Evolutionary conservation across 2,113 vertebrate genomes (phyloP).

Genomic region (Trichechus manatus): DNA sequence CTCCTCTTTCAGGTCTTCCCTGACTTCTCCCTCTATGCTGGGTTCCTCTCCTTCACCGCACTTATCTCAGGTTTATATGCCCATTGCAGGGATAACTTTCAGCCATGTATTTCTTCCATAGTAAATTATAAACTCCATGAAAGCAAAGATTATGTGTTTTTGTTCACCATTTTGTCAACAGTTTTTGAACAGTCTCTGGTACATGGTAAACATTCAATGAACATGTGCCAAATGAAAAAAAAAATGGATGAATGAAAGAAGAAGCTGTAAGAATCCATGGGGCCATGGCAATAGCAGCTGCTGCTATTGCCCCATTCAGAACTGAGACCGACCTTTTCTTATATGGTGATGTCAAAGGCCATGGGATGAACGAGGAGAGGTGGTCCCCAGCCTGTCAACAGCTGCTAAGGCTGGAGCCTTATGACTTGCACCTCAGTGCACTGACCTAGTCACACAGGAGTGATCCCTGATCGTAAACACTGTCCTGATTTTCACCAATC

Average conservation of each 20-base stretch:
- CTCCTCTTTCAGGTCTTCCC: not conserved
- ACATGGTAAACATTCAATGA: not conserved
- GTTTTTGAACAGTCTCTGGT: not conserved
- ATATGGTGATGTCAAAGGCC: not conserved
- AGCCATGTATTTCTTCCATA: not conserved
- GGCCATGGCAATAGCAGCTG: not conserved
- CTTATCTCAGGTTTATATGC: not conserved
- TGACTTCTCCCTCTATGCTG: not conserved
- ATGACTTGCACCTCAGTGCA: not conserved
- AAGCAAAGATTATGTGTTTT: not conserved
- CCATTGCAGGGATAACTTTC: not conserved
- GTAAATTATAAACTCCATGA: not conserved
- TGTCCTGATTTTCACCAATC: not conserved
- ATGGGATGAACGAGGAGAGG: not conserved
- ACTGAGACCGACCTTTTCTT: not conserved
- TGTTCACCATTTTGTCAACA: not conserved
- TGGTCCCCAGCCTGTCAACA: not conserved
- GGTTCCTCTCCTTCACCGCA: not conserved
- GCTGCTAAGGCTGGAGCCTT: not conserved
- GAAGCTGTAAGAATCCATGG: not conserved
- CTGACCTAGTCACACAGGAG: not conserved
- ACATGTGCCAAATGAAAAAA: not conserved
- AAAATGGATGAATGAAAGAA: not conserved
- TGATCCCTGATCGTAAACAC: not conserved
- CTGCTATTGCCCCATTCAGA: not conserved